These are phyloP conservation scores for Camponotus fellah DNA, from an alignment of 2,888 invertebrate genomes.

Conservation along the genomic window DNA sequence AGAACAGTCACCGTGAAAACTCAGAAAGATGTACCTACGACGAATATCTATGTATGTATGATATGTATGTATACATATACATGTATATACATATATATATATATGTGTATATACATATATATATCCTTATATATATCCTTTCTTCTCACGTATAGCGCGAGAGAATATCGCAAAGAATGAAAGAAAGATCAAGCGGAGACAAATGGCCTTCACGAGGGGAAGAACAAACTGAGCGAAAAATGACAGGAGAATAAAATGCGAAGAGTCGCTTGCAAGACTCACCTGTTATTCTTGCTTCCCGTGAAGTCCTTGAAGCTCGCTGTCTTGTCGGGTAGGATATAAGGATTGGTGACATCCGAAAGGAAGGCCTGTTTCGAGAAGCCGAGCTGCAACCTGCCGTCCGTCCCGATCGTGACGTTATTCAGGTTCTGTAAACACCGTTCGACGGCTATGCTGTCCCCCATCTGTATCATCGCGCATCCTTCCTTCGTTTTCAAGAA, in stretches of 20 bases:
- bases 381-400: conserved; percentile 90
- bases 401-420: conserved; percentile 94
- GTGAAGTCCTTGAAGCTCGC: conserved; percentile 99
- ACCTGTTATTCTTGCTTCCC: conserved; percentile 96
- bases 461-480: conserved; percentile 99
- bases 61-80: no score
- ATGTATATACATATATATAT: not conserved
- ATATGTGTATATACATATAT: not conserved
- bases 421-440: conserved; percentile 98
- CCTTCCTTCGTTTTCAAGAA: conserved; percentile 99
- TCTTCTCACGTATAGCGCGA: not conserved
- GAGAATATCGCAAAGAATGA: conserved; percentile 18
- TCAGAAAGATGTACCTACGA: not conserved
- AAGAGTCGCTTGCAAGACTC: conserved; percentile 20
- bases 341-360: conserved; percentile 98
- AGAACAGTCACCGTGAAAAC: not conserved
- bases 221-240: not conserved
- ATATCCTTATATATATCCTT: conserved; percentile 1
- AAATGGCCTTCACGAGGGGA: conserved; percentile 30
- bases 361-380: conserved; percentile 98
- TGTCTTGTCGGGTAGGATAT: conserved; percentile 97
- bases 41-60: not conserved
- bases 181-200: conserved; percentile 41
- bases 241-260: conserved; percentile 7
- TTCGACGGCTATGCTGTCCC: conserved; percentile 97